Evolutionary conservation across 2,888 invertebrate species (phyloP), one percentile per base, ranked within the genome.

Genomic region (Pteria penguin): DNA sequence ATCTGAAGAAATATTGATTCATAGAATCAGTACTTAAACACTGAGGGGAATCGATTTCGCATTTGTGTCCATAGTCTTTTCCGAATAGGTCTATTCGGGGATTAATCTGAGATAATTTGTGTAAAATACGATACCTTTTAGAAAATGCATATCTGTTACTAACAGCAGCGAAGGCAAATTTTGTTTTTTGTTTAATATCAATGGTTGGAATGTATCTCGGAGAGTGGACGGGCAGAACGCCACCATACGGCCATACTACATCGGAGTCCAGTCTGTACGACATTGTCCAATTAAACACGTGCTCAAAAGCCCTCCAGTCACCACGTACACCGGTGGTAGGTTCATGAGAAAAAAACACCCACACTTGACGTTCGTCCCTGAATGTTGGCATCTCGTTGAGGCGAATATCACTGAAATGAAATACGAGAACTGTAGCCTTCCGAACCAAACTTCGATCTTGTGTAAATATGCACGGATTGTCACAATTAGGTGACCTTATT

Each of bases 271-370:
- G 62, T 26, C 87, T 74, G 73, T 87, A 86, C 78, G 82, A 84
- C 5, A 79, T 75, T 0, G 88, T 87, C 88, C 87, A 88, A 73
- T 88, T 88, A 71, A 88, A 87, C 5, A 85, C 24, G 0, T 81
- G 80, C 26, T 81, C 80, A 8, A 85, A 77, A 24, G 75, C 71
- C 3, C 33, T 70, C 18, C 81, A 67, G 62, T 83, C 77, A 29
- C 85, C 78, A 36, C 82, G 85, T 5, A 84, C 75, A 32, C 82
- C 76, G 4, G 81, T 76, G 2, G 87, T 85, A 0, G 88, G 87
- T 72, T 88, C 88, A 52, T 84, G 72, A 36, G 84, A 85, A 27
- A 75, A 77, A 11, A 87, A 32, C 22, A 87, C 76, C 88, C 88
- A 88, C 2, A 85, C 82, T 79, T 88, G 88, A 54, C 81, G 62